Base-by-base conservation (phyloP, 2,888 invertebrate species). In the Tinea trinotella region DNA sequence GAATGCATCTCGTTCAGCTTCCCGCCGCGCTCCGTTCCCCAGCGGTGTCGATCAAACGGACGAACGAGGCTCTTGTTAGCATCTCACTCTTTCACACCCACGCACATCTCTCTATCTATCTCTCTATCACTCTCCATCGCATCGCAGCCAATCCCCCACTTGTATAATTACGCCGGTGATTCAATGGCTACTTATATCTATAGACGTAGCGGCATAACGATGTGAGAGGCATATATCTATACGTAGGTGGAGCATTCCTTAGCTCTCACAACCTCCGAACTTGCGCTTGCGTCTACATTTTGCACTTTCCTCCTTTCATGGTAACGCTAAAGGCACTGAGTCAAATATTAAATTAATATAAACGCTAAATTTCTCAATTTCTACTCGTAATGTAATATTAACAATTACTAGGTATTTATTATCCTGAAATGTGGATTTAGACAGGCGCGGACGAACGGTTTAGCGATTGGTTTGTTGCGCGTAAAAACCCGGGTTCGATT, bases 151-250 rank as follows among this genome's bases (percentile, higher is more conserved):
- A 84, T 83, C 84, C 85, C 85, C 85, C 84, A 83, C 84, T 85
- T 85, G 83, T 85, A 85, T 85, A 85, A 85, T 85, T 85, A 85
- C 84, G 81, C 74, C 78, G 82, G 83, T 84, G 84, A 85, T 85
- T 85, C 85, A 85, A 85, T 85, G 80, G 82, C 84, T 81, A 80
- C 83, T 81, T 83, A 83, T 83, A 82, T 74, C 71, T 83, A 77
- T 82, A 76, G 22, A 40, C 40, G 50, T 69, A 68, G 64, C 65
- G 70, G 73, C 70, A 80, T 80, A 81, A 81, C 79, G 81, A 79
- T 40, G 55, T 34, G 76, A 76, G 76, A 76, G 76, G 70, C 76
- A 64, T 67, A 70, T 73, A 70, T 80, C 71, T 75, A 70, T 77
- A 71, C 77, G 76, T 71, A 72, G 24, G 54, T 56, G 50, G 50